Conservation (phyloP, 2,113 vertebrate species). For the Triplophysa dalaica region DNA sequence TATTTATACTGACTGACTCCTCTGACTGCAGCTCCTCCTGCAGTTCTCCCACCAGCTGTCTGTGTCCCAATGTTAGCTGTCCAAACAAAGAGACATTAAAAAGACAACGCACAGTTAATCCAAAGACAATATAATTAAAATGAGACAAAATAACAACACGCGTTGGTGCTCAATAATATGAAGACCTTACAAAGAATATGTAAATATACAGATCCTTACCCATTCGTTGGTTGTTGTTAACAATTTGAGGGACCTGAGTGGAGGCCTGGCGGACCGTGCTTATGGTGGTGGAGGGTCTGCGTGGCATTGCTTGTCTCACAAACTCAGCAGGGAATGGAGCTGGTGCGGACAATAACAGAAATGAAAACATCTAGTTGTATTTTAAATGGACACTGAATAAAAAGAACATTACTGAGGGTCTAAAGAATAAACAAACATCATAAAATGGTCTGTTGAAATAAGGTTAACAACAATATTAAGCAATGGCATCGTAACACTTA, state of each 20-base stretch:
- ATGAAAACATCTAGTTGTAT: neutral
- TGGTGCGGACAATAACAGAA: constrained; percentile 45
- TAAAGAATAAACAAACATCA: neutral
- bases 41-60: constrained; percentile 76
- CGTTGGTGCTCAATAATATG: too few species aligned
- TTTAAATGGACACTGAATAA: neutral
- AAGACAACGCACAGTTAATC: neutral
- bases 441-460: too few species aligned
- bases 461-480: too few species aligned
- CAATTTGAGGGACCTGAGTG: constrained; percentile 79
- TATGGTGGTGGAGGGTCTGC: constrained; percentile 74
- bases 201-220: constrained; percentile 71
- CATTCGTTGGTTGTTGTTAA: constrained; percentile 79
- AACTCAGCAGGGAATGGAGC: constrained; percentile 72
- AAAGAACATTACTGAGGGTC: too few species aligned
- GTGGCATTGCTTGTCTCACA: constrained; percentile 65
- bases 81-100: neutral
- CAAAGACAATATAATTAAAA: neutral
- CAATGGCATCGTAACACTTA: too few species aligned
- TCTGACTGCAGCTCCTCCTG: constrained; percentile 61
- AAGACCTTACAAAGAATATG: neutral
- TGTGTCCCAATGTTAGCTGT: constrained; percentile 92
- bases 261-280: constrained; percentile 85
- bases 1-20: constrained; percentile 81
- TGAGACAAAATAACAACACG: neutral